A percentile compares a stretch with the other conserved stretches of the same genome.
Conservation (phyloP, 2,113 vertebrate genomes). For the Melospiza georgiana region DNA sequence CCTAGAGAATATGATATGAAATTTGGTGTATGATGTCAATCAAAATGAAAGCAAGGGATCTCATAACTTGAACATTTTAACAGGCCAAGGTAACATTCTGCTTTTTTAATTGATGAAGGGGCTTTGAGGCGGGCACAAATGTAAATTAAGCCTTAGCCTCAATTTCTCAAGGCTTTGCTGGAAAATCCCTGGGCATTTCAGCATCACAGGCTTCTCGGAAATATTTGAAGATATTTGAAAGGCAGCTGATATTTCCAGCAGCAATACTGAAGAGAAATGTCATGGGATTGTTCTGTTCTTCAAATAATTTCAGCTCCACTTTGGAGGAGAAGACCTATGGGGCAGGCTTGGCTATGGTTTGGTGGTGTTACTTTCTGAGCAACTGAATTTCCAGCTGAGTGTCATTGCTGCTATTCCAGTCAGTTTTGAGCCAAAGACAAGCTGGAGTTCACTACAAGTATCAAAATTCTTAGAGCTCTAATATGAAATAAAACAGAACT, state of each 20-base stretch:
- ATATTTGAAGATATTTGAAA: background rate
- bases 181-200: background rate
- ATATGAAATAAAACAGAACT: background rate
- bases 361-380: background rate
- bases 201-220: background rate
- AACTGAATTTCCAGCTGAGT: background rate
- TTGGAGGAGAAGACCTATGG: background rate
- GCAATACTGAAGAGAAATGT: background rate
- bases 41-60: background rate
- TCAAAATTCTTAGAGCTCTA: background rate
- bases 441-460: background rate
- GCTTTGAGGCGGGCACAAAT: background rate
- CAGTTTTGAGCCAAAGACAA: background rate
- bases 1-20: background rate
- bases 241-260: background rate
- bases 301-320: background rate
- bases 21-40: background rate
- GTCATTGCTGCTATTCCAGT: background rate
- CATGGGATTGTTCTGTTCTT: background rate
- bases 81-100: background rate
- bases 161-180: background rate
- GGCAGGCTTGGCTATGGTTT: background rate
- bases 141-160: background rate
- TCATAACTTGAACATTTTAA: background rate
- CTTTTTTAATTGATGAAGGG: background rate